Base-by-base conservation (phyloP, 1,140 invertebrate species). In the Drosophila setifemur region DNA sequence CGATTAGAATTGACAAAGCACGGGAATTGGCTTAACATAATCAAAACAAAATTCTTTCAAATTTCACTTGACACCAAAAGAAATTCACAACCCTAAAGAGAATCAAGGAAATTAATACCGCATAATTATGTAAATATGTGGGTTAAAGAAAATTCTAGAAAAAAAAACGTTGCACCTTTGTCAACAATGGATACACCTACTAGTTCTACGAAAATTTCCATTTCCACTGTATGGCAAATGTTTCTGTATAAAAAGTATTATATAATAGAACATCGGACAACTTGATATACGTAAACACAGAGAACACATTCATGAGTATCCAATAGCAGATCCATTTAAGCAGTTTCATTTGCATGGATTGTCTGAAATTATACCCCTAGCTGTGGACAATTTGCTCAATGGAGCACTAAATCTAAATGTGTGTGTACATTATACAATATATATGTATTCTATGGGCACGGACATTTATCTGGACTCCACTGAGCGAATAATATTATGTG, bases 311-410 rank as follows among this genome's bases (percentile, higher is more conserved):
- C 19, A 33, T 21, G 18, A 18, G 23, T 29, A 45, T 39, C 55
- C 55, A 37, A 39, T 64, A 12, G 31, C 42, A 25, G n/a, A 63
- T 29, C 57, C 43, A 63, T 63, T 64, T 31, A 63, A 29, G 39
- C 31, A 29, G 42, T 25, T 23, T 29, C 31, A 47, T 48, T 48
- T 64, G 57, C 57, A 19, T 63, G 18, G 25, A 48, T 48, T 39
- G 25, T 39, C 19, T 19, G 42, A 64, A 63, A 49, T 63, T 48
- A 18, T 64, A 64, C 7, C 19, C 40, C 16, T 8, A 48, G 42
- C 14, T 23, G 29, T 16, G 60, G 60, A 64, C 60, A 64, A 48
- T 63, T 63, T 64, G 60, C 42, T 63, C 57, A 64, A 63, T 63
- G 60, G 60, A 64, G 33, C 60, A 29, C 25, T 55, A 31, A 44